These are phyloP conservation scores for Sardina pilchardus DNA, from an alignment of 2,113 vertebrate species.

Conservation along the genomic window DNA sequence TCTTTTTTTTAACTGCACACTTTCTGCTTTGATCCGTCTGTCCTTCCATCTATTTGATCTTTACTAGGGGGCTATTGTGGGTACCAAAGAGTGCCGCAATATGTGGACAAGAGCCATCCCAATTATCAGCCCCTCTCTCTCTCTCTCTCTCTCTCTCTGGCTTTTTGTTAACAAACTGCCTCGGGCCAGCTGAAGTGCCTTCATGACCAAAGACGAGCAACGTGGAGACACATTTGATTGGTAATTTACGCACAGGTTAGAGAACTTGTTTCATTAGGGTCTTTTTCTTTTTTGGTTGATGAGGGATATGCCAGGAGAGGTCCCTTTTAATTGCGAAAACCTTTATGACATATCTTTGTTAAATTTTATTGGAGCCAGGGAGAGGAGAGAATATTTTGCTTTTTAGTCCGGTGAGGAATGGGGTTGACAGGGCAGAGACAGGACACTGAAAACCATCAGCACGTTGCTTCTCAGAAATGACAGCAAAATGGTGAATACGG, in stretches of 20 bases:
- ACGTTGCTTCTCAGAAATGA: neutral
- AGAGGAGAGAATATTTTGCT: neutral
- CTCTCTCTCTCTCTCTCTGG: neutral
- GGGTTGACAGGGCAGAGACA: neutral
- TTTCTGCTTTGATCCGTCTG: constrained; percentile 63
- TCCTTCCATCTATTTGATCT: constrained; percentile 66
- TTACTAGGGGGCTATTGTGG: constrained; percentile 67
- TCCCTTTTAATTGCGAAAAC: neutral
- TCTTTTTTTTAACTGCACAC: constrained; percentile 41
- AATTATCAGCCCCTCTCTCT: neutral
- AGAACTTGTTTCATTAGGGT: neutral
- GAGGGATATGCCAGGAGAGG: neutral
- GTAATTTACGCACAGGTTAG: neutral
- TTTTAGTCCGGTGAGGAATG: neutral
- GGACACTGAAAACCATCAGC: neutral
- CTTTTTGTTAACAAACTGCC: neutral
- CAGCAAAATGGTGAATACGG: neutral
- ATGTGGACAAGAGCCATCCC: neutral
- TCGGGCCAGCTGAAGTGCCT: neutral
- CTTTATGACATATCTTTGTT: neutral
- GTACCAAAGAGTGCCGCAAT: constrained; percentile 32
- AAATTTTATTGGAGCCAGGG: neutral
- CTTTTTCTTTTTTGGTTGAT: neutral
- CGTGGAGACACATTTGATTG: neutral
- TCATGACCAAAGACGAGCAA: constrained; percentile 1